Evolutionary conservation across 2,888 invertebrate genomes (phyloP), one percentile per base, ranked within the genome.

Genomic region (Chrysodeixis includens): DNA sequence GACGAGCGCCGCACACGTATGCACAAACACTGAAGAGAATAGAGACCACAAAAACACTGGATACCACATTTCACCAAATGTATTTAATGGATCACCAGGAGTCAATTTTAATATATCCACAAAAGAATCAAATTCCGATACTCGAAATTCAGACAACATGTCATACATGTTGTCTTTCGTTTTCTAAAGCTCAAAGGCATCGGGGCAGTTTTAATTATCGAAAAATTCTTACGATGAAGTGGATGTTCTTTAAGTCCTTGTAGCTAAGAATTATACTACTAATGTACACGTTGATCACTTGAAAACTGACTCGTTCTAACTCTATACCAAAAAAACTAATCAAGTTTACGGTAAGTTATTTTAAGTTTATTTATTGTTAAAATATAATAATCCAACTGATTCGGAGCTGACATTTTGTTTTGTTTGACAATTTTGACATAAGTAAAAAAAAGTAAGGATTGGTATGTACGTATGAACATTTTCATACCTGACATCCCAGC

Each of bases 41-140:
- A 99, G 95, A 69, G 98, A 98, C 99, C 99, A 99, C 85, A 99
- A 95, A 94, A 99, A 99, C 89, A 99, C 97, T 88, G 98, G 98
- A 92, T 99, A 99, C 99, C 99, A 99, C 98, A 99, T 99, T 93
- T 99, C 98, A 95, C 97, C 95, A 96, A 98, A 97, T 69, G 96
- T 97, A 89, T 96, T 96, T 79, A 97, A 94, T 65, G 96, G 96
- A 84, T 96, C 96, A 77, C 95, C 96, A 70, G 97, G 95, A 73
- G 96, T 96, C 78, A 97, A 92, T 79, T 96, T 96, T 83, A 97
- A 95, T 86, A 97, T 97, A 94, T 97, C 96, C 79, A 96, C 96
- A 83, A 97, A 96, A 66, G 97, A 96, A 91, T 97, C 97, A 85
- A 97, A 95, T 89, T 96, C 96, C 71, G 95, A 95, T 74, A 95